Base-by-base conservation (phyloP, 2,888 invertebrate genomes). In the Mycogona germanica region DNA sequence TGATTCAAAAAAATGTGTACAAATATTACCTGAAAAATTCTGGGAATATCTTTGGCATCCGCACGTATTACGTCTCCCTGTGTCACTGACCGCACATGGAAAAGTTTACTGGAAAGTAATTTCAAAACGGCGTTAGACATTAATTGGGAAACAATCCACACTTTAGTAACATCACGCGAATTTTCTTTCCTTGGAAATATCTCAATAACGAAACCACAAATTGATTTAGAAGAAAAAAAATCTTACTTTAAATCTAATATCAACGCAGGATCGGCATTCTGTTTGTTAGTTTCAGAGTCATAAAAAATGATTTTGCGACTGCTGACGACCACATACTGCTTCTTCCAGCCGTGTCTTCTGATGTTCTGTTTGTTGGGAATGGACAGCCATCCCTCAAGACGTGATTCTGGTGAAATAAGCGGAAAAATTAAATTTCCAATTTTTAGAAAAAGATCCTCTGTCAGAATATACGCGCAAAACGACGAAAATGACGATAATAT, bases 41-140 rank as follows among this genome's bases (percentile, higher is more conserved):
- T 84, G 65, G 97, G 97, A 73, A 98, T 93, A 78, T 97, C 95
- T 80, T 91, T 92, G 72, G 93, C 89, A 78, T 96, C 95, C 53
- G 95, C 97, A 69, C 96, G 83, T 70, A 97, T 95, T 65, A 97
- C 96, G 78, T 98, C 98, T 65, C 96, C 96, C 73, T 96, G 96
- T 59, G 97, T 96, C 62, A 98, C 97, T 58, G 92, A 87, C 61
- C 97, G 83, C 63, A 97, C 97, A 75, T 97, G 96, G 77, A 95
- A 97, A 69, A 98, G 86, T 79, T 97, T 96, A 75, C 96, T 92
- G 76, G 14, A 70, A 69, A 57, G 35, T 32, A 9, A n/a, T 9
- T 32, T 32, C 35, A 32, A 32, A 32, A 32, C 9, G 35, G n/a
- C 9, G 9, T 32, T 32, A 32, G n/a, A 32, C 35, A 32, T 32